Evolutionary conservation across 2,888 invertebrate species (phyloP), one percentile per base, ranked within the genome.

Genomic region (Thera britannica): DNA sequence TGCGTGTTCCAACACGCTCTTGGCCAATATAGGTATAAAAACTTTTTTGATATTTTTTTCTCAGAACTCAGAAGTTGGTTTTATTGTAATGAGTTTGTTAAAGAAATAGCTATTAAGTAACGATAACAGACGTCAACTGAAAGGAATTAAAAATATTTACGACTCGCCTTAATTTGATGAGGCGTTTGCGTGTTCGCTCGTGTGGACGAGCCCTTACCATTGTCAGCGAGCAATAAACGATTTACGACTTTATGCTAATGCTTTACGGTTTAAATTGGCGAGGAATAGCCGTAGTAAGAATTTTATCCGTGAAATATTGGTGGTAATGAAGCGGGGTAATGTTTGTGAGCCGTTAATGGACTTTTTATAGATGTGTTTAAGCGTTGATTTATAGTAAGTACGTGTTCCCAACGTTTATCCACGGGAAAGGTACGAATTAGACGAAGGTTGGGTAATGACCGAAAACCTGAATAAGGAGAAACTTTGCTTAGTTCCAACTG

Each of bases 231-330:
- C 54, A 59, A 62, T 35, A 61, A 36, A 62, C 49, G n/a, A 65
- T 63, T 68, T 66, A 60, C 71, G 55, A 49, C 71, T 61, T 49
- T 72, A 75, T 67, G 51, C 46, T 57, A 63, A 66, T 38, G 71
- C 60, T 49, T 65, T 71, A 75, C 59, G 72, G 70, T 63, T 35
- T 63, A 70, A 71, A 75, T 71, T 62, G 62, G 34, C 49, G 61
- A 62, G 65, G 56, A 66, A 69, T 64, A 46, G 44, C 58, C 41
- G 8, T 35, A 58, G 58, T 62, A 65, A 63, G 71, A 71, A 67
- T 72, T 75, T 81, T 80, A 76, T 75, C 74, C 75, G 79, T 83
- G 77, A 83, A 83, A 79, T 83, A 82, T 80, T 75, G 74, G 76
- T 65, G 71, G 75, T 82, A 81, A 83, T 76, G 81, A 72, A 71